Base-by-base conservation (phyloP, 2,888 invertebrate species). In the Matsumyia berberina region DNA sequence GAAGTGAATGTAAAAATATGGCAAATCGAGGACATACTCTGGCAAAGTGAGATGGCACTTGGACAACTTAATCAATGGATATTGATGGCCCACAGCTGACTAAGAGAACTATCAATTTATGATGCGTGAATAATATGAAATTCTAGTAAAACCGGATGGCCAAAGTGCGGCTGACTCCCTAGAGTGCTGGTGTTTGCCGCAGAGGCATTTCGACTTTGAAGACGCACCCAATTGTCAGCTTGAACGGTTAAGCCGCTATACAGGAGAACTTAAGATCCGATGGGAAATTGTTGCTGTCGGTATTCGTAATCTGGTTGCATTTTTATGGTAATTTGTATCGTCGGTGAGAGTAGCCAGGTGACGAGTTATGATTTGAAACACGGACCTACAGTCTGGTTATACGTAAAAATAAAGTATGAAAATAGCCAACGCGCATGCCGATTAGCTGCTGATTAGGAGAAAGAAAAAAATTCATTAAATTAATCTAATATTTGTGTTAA, bases 1-100 rank as follows among this genome's bases (percentile, higher is more conserved):
- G 51, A 79, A 79, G 79, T 79, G 79, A 73, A 80, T 80, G 79
- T 66, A 35, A 81, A 69, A 57, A 69, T 69, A 80, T 69, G 53
- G 74, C 58, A 53, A 74, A 81, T 69, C 74, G 69, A 74, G 55
- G 80, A 69, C 80, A 81, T 69, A 80, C 55, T 62, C 62, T 80
- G 55, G 49, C 39, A 62, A 33, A 44, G 24, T 35, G 35, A 62
- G 69, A 81, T 74, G 69, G 35, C 80, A 62, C 69, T 49, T 49
- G 62, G 74, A 81, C 74, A 69, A 64, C 80, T 69, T 64, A 69
- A 81, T 74, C 74, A 81, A 74, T 76, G 19, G 37, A 81, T 57
- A 81, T 74, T 74, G 74, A 76, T 69, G 69, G 69, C 55, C 62
- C 46, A 62, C 37, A 49, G 58, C 11, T 3, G 44, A 73, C 44